Conservation (phyloP, 2,797 vertebrate genomes). For the Poecilia wingei region DNA sequence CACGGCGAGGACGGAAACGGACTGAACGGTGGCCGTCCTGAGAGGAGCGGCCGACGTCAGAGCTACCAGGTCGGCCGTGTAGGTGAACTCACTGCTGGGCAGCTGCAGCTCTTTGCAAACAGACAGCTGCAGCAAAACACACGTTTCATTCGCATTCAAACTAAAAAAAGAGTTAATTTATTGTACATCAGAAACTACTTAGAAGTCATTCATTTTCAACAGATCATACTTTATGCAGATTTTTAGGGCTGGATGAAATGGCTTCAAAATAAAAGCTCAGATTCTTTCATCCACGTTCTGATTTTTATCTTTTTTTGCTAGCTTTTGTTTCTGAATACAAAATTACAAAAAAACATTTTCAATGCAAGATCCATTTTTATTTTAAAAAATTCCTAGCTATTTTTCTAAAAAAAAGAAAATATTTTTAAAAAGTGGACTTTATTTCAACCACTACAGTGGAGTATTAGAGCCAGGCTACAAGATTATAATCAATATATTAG, state of each 20-base stretch:
- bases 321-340: no score
- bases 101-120: conserved; percentile 95
- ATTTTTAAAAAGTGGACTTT: no score
- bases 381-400: no score
- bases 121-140: conserved; percentile 80
- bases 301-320: no score
- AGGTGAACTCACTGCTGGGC: conserved; percentile 85
- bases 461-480: no score
- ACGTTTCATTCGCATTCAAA: not conserved
- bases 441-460: no score
- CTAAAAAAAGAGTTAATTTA: not conserved
- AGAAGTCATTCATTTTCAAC: not conserved
- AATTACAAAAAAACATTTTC: no score
- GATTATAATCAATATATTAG: no score
- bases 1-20: conserved; percentile 87
- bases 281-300: no score
- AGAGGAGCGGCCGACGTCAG: conserved; percentile 77
- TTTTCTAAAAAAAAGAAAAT: no score
- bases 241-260: not conserved
- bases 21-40: conserved; percentile 84
- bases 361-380: no score
- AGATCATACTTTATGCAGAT: not conserved
- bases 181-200: not conserved
- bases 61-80: conserved; percentile 87
- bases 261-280: no score